These are phyloP conservation scores for Hemitrygon akajei DNA, from an alignment of 2,797 vertebrate genomes.

Conservation along the genomic window DNA sequence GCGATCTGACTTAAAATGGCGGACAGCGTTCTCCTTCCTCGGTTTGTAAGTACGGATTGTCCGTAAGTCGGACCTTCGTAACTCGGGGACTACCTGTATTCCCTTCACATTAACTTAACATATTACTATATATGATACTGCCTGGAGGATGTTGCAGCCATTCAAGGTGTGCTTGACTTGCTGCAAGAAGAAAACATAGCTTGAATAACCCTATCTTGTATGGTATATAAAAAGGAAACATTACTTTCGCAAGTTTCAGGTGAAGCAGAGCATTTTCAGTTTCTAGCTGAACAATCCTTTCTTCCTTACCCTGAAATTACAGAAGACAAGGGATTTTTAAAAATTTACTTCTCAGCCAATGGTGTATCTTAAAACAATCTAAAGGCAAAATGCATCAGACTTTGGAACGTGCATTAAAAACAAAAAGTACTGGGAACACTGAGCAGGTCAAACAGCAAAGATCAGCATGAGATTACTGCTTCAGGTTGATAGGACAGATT, in stretches of 20 bases:
- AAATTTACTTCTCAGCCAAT: not conserved
- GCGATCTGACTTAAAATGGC: too few relatives aligned
- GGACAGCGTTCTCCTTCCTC: too few relatives aligned
- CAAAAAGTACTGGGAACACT: not conserved
- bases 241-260: slow-evolving; percentile 72
- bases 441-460: not conserved
- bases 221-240: slow-evolving; percentile 23
- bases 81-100: too few relatives aligned
- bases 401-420: too few relatives aligned
- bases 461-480: not conserved
- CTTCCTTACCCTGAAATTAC: slow-evolving; percentile 68
- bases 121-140: not conserved
- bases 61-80: too few relatives aligned
- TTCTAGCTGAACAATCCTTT: slow-evolving; percentile 72
- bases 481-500: not conserved
- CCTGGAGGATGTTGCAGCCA: not conserved
- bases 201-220: not conserved
- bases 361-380: not conserved
- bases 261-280: slow-evolving; percentile 75
- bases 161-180: not conserved
- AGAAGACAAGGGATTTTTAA: not conserved
- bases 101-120: not conserved
- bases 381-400: not conserved
- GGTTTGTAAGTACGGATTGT: too few relatives aligned
- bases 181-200: not conserved